Evolutionary conservation across 2,113 vertebrate species (phyloP).

Genomic region (Anguilla rostrata): DNA sequence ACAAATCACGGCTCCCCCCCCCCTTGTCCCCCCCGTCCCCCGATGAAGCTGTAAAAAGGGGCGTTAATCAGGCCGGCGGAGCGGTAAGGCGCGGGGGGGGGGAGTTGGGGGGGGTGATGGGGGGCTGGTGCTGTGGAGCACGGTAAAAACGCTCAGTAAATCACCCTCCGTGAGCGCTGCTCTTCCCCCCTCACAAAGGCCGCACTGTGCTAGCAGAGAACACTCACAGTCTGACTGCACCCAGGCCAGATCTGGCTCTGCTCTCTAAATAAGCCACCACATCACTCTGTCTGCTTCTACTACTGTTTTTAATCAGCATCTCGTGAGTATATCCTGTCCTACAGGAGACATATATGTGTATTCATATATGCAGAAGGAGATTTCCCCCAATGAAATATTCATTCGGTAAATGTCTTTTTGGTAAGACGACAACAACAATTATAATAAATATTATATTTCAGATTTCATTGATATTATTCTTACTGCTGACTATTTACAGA

Average conservation of each 20-base stretch:
- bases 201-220: neutral
- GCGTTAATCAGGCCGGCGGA: slow-evolving; percentile 11
- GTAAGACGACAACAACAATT: too few relatives aligned
- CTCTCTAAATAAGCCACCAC: neutral
- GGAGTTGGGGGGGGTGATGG: too few relatives aligned
- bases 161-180: neutral
- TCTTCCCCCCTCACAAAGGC: neutral
- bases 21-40: neutral
- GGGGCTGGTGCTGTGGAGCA: neutral
- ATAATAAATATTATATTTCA: too few relatives aligned
- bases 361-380: neutral
- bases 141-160: slow-evolving; percentile 1
- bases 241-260: neutral
- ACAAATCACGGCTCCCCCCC: neutral
- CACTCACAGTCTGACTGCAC: neutral
- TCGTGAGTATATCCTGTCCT: neutral
- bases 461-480: too few relatives aligned
- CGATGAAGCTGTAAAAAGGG: neutral
- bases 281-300: neutral
- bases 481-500: too few relatives aligned
- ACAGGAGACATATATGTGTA: neutral
- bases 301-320: neutral
- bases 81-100: neutral
- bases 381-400: neutral
- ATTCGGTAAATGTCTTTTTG: too few relatives aligned